These are phyloP conservation scores for Stramonita haemastoma DNA, from an alignment of 2,888 invertebrate species.

Conservation along the genomic window DNA sequence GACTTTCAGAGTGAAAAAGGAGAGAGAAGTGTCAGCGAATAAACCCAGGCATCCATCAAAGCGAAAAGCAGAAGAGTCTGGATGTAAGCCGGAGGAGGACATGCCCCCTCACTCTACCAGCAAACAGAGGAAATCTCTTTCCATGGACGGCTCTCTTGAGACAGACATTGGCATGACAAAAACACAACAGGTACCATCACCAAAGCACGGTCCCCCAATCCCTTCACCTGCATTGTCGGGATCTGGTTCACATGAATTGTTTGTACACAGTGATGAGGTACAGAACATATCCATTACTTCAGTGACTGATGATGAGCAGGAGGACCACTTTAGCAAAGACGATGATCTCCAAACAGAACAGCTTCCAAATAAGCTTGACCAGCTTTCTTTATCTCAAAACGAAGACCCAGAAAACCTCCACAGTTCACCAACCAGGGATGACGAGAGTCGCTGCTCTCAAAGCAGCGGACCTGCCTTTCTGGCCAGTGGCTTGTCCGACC, in stretches of 20 bases:
- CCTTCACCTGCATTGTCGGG: background rate
- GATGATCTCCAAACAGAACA: background rate
- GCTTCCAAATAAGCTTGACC: background rate
- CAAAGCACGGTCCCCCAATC: background rate
- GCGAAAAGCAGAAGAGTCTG: background rate
- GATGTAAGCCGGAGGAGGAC: background rate
- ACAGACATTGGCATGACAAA: background rate
- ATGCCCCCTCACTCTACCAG: background rate
- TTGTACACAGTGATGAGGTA: too few species aligned
- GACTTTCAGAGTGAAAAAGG: too few species aligned
- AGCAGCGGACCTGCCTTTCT: background rate
- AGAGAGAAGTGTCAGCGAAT: too few species aligned
- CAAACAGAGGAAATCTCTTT: background rate
- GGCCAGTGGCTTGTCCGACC: background rate
- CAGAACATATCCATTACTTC: too few species aligned
- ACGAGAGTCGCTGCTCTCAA: background rate
- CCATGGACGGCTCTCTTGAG: background rate
- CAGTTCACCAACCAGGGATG: background rate
- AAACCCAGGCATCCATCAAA: background rate
- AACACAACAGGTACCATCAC: background rate
- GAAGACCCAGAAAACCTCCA: background rate
- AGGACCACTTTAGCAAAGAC: background rate
- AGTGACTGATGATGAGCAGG: background rate
- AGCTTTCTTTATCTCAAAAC: background rate
- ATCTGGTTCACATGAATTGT: background rate